Base-by-base conservation (phyloP, 2,797 vertebrate species). In the Tragopan temminckii region DNA sequence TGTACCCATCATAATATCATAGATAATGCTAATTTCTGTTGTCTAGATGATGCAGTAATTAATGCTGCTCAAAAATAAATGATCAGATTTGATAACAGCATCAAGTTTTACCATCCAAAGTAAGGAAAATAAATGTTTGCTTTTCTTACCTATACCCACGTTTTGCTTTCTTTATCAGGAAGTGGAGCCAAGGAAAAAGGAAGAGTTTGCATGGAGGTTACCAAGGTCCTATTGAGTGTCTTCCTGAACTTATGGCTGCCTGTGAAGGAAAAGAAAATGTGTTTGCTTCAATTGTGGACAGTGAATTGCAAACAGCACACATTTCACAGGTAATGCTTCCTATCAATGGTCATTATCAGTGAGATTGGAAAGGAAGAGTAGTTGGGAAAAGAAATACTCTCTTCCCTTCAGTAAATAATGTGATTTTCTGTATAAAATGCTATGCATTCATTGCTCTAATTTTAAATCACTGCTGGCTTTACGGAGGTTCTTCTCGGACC, bases 211-310 rank as follows among this genome's bases (percentile, higher is more conserved):
- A 2, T 9, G 84, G 96, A 74, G 97, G 96, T 78, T 97, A 96
- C 95, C 97, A 89, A 23, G 98, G 98, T 33, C 97, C 98, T 63
- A 97, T 99, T 0, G 99, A 99, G 93, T 98, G 98, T 92, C 99
- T 99, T 94, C 99, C 99, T 20, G 99, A 99, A 95, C 97, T 99
- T 89, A 98, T 99, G 15, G 98, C 98, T 25, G 98, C 97, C 90
- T 99, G 99, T 14, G 97, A 97, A 58, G 99, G 99, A 74, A 98
- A 97, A 87, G 98, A 99, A 91, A 97, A 97, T 38, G 76, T 98
- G 59, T 99, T 99, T 84, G 94, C 97, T 85, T 97, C 98, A 72
- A 98, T 99, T 57, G 58, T 99, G 38, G 95, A 97, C 70, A 97
- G 96, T 18, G 98, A 98, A 79, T 94, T 99, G 62, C 97, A 97